Evolutionary conservation across 2,888 invertebrate genomes (phyloP).

Genomic region (Drosophila borborema): DNA sequence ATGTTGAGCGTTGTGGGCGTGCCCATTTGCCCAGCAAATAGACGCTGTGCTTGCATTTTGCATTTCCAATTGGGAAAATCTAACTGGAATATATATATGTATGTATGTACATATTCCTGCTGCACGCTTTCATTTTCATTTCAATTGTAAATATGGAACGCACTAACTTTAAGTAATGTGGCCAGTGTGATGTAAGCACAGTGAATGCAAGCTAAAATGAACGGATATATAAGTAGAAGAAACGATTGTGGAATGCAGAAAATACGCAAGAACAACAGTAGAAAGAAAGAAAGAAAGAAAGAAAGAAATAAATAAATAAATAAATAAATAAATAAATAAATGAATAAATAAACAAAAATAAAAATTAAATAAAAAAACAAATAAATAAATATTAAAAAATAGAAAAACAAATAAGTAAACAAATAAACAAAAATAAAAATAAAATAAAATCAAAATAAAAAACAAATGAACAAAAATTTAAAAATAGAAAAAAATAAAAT

Average conservation of each 20-base stretch:
- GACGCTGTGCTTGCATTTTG: slow-evolving; percentile 75
- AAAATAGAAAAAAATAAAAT: not conserved
- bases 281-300: no score
- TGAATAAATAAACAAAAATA: not conserved
- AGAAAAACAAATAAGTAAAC: no score
- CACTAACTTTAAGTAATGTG: slow-evolving; percentile 15
- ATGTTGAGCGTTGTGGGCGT: slow-evolving; percentile 55
- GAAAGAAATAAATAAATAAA: no score
- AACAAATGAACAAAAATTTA: not conserved
- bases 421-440: no score
- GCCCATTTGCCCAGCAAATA: slow-evolving; percentile 76
- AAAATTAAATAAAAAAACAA: not conserved
- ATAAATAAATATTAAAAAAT: no score
- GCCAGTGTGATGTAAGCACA: slow-evolving; percentile 19
- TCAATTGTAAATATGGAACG: slow-evolving; percentile 34
- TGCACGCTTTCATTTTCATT: slow-evolving; percentile 55
- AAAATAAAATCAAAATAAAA: no score
- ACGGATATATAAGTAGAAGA: not conserved
- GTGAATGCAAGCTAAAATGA: not conserved
- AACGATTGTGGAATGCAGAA: not conserved
- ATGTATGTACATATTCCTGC: not conserved
- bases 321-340: no score
- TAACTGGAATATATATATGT: slow-evolving; percentile 6
- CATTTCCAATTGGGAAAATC: slow-evolving; percentile 40
- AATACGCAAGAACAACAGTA: no score